These are phyloP conservation scores for Corythornis cristatus DNA, from an alignment of 2,113 vertebrate species.

Conservation along the genomic window DNA sequence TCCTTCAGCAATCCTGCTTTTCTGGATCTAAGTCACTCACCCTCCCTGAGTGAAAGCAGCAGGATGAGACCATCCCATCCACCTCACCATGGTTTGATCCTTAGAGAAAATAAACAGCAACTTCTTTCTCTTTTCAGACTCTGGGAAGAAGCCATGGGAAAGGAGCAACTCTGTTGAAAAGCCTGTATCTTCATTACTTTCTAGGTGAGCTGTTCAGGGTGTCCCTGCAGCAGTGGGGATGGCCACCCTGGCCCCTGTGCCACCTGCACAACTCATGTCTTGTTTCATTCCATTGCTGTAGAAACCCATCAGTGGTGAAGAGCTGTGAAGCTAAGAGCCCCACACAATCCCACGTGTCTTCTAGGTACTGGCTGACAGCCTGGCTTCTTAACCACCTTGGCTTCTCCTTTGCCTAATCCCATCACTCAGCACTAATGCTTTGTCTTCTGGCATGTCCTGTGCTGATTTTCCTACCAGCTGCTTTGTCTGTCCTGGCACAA, in stretches of 20 bases:
- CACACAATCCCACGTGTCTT: constrained; percentile 80
- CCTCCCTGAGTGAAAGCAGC: neutral
- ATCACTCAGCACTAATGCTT: neutral
- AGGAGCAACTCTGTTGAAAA: constrained; percentile 96
- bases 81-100: neutral
- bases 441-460: rapidly evolving
- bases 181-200: constrained; percentile 86
- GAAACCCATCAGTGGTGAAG: constrained; percentile 82
- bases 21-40: neutral
- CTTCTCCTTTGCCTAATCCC: constrained; percentile 50
- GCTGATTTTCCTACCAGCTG: neutral
- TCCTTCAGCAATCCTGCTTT: neutral
- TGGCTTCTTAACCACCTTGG: constrained; percentile 24
- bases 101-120: neutral
- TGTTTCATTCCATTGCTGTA: constrained; percentile 79
- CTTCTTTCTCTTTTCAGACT: constrained; percentile 77
- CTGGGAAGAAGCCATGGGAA: constrained; percentile 96
- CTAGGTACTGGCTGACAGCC: constrained; percentile 78
- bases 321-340: constrained; percentile 85
- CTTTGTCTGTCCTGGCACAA: neutral
- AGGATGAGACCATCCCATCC: neutral
- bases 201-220: constrained; percentile 81
- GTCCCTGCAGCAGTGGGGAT: neutral
- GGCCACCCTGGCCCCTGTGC: neutral
- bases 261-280: constrained; percentile 61